Evolutionary conservation across 2,797 vertebrate species (phyloP).

Genomic region (Cottoperca gobio): DNA sequence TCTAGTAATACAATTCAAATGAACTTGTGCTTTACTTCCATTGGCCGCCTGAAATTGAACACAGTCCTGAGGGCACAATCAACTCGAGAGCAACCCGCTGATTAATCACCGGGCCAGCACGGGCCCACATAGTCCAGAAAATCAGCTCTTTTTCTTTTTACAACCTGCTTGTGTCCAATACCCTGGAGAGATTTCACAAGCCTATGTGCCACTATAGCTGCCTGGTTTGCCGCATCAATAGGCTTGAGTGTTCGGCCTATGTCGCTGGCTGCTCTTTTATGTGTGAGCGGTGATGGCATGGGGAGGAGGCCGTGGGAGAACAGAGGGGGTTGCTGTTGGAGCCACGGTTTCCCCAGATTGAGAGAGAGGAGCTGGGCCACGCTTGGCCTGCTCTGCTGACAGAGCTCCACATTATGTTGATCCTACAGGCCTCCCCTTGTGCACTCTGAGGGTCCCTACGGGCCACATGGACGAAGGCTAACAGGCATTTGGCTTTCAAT

Average conservation of each 20-base stretch:
- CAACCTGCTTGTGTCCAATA: slow-evolving; percentile 35
- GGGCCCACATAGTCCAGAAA: slow-evolving; percentile 14
- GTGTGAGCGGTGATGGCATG: slow-evolving; percentile 59
- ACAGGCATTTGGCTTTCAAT: slow-evolving; percentile 40
- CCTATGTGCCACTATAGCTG: slow-evolving; percentile 39
- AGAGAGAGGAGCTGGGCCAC: slow-evolving; percentile 56
- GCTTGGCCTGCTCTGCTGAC: slow-evolving; percentile 69
- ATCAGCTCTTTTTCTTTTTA: slow-evolving; percentile 36
- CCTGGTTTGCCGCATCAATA: slow-evolving; percentile 62
- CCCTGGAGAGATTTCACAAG: slow-evolving; percentile 41
- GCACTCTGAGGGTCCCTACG: slow-evolving; percentile 51
- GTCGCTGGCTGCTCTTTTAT: slow-evolving; percentile 63
- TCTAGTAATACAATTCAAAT: slow-evolving; percentile 12
- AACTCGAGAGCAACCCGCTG: background rate
- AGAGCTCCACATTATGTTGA: slow-evolving; percentile 80
- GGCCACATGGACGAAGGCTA: slow-evolving; percentile 54
- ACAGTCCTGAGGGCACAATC: slow-evolving; percentile 12
- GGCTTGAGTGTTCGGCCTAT: slow-evolving; percentile 66
- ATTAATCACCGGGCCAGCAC: slow-evolving; percentile 24
- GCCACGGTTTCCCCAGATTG: slow-evolving; percentile 61
- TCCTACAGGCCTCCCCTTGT: slow-evolving; percentile 78
- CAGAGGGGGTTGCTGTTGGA: slow-evolving; percentile 77
- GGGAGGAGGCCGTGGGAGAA: slow-evolving; percentile 69
- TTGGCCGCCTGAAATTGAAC: slow-evolving; percentile 19
- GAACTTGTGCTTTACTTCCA: background rate